phyloP scores from a whole-genome alignment of 1,140 invertebrate species.

The Sycophila sp. region DNA sequence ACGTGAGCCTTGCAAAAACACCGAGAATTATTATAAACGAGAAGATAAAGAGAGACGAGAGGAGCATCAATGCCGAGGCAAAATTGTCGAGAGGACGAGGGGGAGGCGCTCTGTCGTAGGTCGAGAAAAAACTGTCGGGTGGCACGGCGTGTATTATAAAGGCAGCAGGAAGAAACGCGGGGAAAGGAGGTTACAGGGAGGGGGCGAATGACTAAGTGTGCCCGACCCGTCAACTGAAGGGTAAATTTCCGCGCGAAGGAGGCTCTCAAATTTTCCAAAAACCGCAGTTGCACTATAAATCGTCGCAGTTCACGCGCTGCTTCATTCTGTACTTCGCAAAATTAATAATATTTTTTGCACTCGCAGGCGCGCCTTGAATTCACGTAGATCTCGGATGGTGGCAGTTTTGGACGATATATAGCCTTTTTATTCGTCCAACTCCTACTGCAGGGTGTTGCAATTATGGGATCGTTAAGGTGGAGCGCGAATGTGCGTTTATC shows the following conservation, averaged over 20 bases:
- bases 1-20: not conserved
- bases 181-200: slow-evolving; percentile 44
- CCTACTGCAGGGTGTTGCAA: too few species aligned
- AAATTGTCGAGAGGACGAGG: not conserved
- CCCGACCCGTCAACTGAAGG: slow-evolving; percentile 14
- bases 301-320: not conserved
- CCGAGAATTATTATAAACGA: slow-evolving; percentile 20
- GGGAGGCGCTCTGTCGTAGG: not conserved
- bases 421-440: too few species aligned
- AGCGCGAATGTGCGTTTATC: not conserved
- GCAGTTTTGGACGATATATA: too few species aligned
- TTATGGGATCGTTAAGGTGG: not conserved
- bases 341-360: too few species aligned
- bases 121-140: not conserved
- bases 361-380: too few species aligned
- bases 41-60: slow-evolving; percentile 13
- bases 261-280: slow-evolving; percentile 26
- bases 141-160: slow-evolving; percentile 12
- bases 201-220: slow-evolving; percentile 37
- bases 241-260: slow-evolving; percentile 21
- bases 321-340: too few species aligned
- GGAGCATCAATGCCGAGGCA: not conserved
- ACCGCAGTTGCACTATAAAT: slow-evolving; percentile 2
- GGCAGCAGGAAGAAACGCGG: not conserved
- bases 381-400: too few species aligned